These are phyloP conservation scores for Vidua chalybeata DNA, from an alignment of 2,113 vertebrate species.

Conservation along the genomic window DNA sequence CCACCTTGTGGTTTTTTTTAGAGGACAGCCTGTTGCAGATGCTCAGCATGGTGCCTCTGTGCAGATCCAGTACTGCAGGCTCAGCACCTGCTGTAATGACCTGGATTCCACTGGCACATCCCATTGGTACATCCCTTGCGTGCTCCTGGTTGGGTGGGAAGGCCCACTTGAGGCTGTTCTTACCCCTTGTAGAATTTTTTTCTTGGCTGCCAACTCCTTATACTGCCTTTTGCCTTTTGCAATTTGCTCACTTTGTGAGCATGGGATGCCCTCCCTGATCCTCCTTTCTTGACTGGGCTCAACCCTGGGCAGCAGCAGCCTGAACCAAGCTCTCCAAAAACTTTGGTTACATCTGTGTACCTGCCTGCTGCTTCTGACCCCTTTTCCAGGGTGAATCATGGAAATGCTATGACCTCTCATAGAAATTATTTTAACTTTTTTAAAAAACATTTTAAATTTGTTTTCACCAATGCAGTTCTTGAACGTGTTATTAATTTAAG, in stretches of 20 bases:
- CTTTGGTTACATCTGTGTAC: no score
- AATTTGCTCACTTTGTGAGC: neutral
- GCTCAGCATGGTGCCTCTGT: neutral
- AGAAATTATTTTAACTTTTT: neutral
- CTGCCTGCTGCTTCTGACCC: neutral
- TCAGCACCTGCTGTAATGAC: neutral
- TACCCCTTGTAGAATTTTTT: neutral
- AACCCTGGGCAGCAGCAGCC: neutral
- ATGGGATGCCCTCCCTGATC: neutral
- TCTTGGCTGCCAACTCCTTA: neutral
- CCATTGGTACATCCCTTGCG: neutral
- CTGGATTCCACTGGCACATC: neutral
- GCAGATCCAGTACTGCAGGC: neutral
- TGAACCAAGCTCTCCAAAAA: neutral
- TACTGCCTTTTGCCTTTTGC: neutral
- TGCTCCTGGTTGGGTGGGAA: neutral
- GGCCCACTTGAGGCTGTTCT: rapidly evolving
- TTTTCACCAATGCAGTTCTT: neutral
- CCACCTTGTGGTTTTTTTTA: neutral
- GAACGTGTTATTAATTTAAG: neutral
- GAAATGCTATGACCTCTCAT: neutral
- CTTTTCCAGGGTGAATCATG: neutral
- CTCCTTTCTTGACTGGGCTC: neutral
- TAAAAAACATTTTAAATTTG: neutral
- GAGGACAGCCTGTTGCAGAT: neutral